These are phyloP conservation scores for Balanococcus diminutus DNA, from an alignment of 2,888 invertebrate genomes.

Conservation along the genomic window DNA sequence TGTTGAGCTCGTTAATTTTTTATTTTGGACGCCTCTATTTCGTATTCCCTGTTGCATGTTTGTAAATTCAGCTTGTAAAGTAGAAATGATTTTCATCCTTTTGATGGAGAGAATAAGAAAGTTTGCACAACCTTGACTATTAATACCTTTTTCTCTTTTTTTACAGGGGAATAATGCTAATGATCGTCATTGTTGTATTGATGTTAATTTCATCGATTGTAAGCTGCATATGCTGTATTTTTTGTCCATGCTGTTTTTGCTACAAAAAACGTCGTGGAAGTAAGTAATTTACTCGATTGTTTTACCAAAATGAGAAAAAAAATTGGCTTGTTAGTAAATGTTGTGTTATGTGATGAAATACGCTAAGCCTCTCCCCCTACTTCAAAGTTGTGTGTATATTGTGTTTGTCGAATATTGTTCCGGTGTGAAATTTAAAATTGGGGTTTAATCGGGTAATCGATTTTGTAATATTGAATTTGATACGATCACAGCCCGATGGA, in stretches of 20 bases:
- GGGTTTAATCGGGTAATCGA: neutral
- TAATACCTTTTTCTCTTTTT: neutral
- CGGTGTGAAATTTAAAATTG: neutral
- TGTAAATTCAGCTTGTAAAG: too few species aligned
- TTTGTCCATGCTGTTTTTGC: constrained; percentile 66
- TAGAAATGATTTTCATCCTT: neutral
- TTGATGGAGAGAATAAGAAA: neutral
- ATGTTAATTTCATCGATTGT: constrained; percentile 65
- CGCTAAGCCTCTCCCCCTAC: neutral
- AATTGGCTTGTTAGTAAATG: neutral
- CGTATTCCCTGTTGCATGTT: too few species aligned
- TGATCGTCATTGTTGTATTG: constrained; percentile 56
- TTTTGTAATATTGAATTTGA: neutral
- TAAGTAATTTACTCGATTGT: constrained; percentile 55
- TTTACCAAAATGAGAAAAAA: neutral
- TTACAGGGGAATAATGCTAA: constrained; percentile 15
- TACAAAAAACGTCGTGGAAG: constrained; percentile 60
- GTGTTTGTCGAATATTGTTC: neutral
- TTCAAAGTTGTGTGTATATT: neutral
- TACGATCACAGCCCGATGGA: neutral
- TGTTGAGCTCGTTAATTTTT: too few species aligned
- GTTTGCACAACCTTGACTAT: neutral
- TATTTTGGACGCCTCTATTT: too few species aligned
- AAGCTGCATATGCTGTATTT: constrained; percentile 72
- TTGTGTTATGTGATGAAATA: neutral